A percentile compares a stretch with the other conserved stretches of the same genome.
Conservation (phyloP, 2,888 invertebrate species). For the Minunthozetes semirufus region DNA sequence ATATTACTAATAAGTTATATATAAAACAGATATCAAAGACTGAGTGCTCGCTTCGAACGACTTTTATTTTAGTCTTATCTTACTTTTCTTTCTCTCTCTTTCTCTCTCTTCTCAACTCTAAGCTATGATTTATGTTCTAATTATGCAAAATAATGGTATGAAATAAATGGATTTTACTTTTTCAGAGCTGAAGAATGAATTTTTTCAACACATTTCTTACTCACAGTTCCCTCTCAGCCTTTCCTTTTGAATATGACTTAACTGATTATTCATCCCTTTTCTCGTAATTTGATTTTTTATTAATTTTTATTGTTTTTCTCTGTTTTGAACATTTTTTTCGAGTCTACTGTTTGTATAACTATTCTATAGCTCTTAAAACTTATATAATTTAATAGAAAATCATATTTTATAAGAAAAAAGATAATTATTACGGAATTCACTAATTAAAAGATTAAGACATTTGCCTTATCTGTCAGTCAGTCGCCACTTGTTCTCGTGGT, state of each 20-base stretch:
- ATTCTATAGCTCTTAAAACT: not conserved
- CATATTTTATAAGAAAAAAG: not conserved
- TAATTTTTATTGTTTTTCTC: not conserved
- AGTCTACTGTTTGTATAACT: no score
- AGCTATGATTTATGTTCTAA: slow-evolving; percentile 25
- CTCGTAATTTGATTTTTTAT: not conserved
- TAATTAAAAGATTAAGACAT: not conserved
- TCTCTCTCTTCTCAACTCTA: not conserved
- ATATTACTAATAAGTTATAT: not conserved
- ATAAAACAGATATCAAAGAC: not conserved
- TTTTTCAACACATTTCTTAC: slow-evolving; percentile 24
- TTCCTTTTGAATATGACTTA: no score
- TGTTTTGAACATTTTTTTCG: not conserved
- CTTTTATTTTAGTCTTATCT: not conserved
- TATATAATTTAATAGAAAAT: not conserved
- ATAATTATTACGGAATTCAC: not conserved
- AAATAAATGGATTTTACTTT: slow-evolving; percentile 12
- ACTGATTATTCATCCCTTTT: no score
- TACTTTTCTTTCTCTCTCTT: not conserved
- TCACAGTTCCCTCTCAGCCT: no score
- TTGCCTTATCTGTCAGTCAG: not conserved
- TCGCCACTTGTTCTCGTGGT: not conserved
- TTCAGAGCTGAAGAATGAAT: not conserved
- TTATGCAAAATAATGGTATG: slow-evolving; percentile 25
- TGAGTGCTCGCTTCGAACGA: not conserved